Conservation (phyloP, 2,888 invertebrate genomes). For the Fragum fragum region DNA sequence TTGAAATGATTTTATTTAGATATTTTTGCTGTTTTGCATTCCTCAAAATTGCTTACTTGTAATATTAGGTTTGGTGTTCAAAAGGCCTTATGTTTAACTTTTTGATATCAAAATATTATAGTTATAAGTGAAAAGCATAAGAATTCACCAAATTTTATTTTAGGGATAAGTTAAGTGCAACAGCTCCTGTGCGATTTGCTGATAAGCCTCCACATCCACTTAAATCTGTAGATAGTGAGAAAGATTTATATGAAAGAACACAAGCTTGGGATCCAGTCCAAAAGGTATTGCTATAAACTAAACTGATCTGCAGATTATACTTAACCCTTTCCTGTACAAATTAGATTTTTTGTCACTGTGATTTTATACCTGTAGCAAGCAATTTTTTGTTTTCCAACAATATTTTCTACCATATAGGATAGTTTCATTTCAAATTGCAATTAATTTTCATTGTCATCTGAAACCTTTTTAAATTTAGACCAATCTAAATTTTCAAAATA, state of each 20-base stretch:
- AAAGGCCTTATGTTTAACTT: neutral
- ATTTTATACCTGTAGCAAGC: no score
- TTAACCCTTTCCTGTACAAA: no score
- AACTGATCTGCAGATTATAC: no score
- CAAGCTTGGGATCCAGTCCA: conserved; percentile 15
- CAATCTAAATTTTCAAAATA: no score
- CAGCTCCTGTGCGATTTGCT: conserved; percentile 64
- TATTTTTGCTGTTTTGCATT: neutral
- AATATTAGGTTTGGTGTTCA: neutral
- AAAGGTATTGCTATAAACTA: neutral
- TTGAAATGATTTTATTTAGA: no score
- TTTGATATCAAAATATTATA: neutral
- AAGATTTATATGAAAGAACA: conserved; percentile 1
- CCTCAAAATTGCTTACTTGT: neutral
- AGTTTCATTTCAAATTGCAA: no score
- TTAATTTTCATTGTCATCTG: no score
- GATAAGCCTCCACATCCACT: conserved; percentile 38
- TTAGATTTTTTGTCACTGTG: no score
- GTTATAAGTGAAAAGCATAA: neutral
- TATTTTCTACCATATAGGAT: no score
- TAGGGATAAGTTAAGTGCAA: conserved; percentile 50
- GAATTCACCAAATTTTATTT: no score
- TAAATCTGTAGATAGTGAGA: conserved; percentile 23
- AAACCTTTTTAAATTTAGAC: no score
- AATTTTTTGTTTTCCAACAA: no score